Evolutionary conservation across 2,113 vertebrate genomes (phyloP), one percentile per base, ranked within the genome.

Genomic region (Nyctereutes procyonoides): DNA sequence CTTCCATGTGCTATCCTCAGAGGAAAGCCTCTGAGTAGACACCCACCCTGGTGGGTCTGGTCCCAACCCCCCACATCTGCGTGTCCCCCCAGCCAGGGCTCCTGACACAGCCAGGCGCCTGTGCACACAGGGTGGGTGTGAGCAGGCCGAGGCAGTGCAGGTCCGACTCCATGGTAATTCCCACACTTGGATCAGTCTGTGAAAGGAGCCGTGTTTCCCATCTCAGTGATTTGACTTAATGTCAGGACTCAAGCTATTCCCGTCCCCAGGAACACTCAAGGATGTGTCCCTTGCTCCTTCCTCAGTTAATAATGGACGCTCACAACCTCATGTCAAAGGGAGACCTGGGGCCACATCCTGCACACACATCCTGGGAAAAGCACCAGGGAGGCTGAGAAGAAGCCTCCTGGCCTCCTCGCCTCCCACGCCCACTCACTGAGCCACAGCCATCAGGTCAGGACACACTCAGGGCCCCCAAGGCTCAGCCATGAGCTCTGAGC

Each of bases 91-190:
- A 43, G 43, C 43, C 43, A 43, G 43, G 43, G 43, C 43, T 43
- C 43, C 43, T 43, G 43, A 5, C 3, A 1, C 30, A 11, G 51
- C 60, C 30, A 12, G 3, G 13, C 20, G 24, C 24, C 7, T 32
- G 0, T 8, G 16, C 38, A 8, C 76, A 17, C 0, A 0, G 53
- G 12, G 11, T 0, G 0, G 35, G 13, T 16, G 1, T 0, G 38
- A 16, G 55, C 63, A 8, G 43, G 69, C 19, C 24, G 53, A n/a
- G 53, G 15, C 63, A 3, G 74, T 0, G n/a, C 30, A 2, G 38
- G 9, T 6, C 13, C 1, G 84, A 1, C 24, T 38, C 30, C 2
- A 4, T 56, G 1, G 53, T 8, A 17, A 5, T 30, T 32, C 17
- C 5, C 14, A 28, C 80, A 8, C 20, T 20, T 20, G 51, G 28